A percentile compares a stretch with the other conserved stretches of the same genome.
These are phyloP conservation scores for Ptilorrhoa leucosticta DNA, from an alignment of 2,113 vertebrate species.

Conservation along the genomic window DNA sequence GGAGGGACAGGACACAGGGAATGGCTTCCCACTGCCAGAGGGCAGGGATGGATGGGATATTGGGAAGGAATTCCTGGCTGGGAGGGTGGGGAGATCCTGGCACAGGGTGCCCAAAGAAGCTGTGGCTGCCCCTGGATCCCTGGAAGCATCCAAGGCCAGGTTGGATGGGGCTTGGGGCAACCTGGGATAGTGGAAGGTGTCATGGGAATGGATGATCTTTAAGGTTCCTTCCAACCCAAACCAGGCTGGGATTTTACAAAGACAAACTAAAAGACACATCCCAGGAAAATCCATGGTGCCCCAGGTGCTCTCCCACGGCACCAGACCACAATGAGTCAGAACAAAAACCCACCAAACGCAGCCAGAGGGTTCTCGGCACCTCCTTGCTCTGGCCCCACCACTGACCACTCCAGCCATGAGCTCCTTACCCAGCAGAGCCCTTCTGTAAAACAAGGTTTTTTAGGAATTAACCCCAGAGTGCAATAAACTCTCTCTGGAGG, in stretches of 20 bases:
- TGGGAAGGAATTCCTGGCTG: not conserved
- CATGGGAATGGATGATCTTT: not conserved
- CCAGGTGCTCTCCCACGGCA: not conserved
- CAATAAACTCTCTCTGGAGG: not conserved
- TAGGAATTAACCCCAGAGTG: not conserved
- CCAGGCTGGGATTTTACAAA: not conserved
- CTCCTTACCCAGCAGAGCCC: not conserved
- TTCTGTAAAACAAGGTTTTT: not conserved
- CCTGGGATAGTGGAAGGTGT: rapidly evolving
- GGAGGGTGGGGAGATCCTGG: not conserved
- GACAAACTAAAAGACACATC: rapidly evolving
- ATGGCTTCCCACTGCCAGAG: not conserved
- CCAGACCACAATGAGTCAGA: rapidly evolving
- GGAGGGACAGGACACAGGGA: not conserved
- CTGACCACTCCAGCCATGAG: not conserved
- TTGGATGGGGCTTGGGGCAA: rapidly evolving
- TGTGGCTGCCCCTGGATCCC: not conserved
- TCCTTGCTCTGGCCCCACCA: not conserved
- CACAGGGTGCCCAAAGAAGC: rapidly evolving
- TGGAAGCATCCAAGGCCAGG: rapidly evolving
- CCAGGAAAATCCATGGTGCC: not conserved
- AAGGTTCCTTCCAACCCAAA: not conserved
- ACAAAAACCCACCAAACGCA: not conserved
- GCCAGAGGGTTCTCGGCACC: not conserved
- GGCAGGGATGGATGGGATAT: not conserved